Evolutionary conservation across 2,113 vertebrate species (phyloP), one percentile per base, ranked within the genome.

Genomic region (Mionectes macconnelli): DNA sequence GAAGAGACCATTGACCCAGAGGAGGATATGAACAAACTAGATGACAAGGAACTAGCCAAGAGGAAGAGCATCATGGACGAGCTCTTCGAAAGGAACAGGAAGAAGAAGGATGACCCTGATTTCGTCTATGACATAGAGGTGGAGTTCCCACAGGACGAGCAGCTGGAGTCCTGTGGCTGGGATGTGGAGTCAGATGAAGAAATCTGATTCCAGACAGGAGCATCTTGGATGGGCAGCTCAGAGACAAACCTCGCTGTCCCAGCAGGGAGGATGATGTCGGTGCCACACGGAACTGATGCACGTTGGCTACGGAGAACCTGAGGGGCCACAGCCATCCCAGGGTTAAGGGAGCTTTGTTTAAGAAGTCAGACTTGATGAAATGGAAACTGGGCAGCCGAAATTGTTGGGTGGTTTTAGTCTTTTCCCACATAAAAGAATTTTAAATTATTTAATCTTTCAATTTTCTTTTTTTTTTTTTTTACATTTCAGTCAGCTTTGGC

Each of bases 1-100:
- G 98, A 98, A 8, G 97, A 98, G 68, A 95, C 78, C 45, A 89
- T 99, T 44, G 98, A 99, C 93, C 98, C 98, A 5, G 97, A 99
- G 15, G 98, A 99, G 93, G 99, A 99, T 89, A 97, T 99, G 63
- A 99, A 99, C 97, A 99, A 99, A 96, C 97, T 99, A n/a, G 98
- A 98, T 40, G 99, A 99, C 37, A 97, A 98, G 35, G 98, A 99
- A 27, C 97, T 99, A 47, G 98, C 98, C 64, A 98, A 98, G 77
- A 99, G 98, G 95, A 99, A 99, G 94, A 98, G 96, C 52, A 98
- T 99, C 92, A 99, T 99, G 99, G 99, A 99, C 33, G 96, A 98
- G 77, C 95, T 99, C 53, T 99, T 99, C 5, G 98, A 99, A 93
- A 98, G 97, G 95, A 99, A 99, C 96, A 98, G 98, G 59, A 99